Evolutionary conservation across 2,797 vertebrate species (phyloP).

Genomic region (Hippocampus kuda): DNA sequence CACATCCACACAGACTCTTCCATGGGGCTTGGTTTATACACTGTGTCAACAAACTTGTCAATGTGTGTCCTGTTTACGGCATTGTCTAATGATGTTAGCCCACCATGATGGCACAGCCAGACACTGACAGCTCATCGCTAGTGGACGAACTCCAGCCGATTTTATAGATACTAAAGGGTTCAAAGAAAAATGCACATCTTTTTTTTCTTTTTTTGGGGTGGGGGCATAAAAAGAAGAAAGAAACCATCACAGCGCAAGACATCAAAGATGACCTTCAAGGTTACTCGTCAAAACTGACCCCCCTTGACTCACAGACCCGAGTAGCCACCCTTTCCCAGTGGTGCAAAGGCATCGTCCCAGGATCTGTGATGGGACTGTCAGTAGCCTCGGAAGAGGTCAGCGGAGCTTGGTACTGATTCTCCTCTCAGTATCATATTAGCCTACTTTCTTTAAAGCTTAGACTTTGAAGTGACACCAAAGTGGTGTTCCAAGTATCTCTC

Average conservation of each 20-base stretch:
- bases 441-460: conserved; percentile 63
- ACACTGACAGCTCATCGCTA: conserved; percentile 63
- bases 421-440: conserved; percentile 61
- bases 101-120: conserved; percentile 58
- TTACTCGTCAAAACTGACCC: conserved; percentile 55
- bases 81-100: conserved; percentile 65
- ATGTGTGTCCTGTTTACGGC: conserved; percentile 53
- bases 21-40: conserved; percentile 52
- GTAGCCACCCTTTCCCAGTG: conserved; percentile 28
- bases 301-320: conserved; percentile 34
- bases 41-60: conserved; percentile 60
- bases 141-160: conserved; percentile 67
- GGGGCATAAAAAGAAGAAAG: conserved; percentile 65
- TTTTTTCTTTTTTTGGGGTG: conserved; percentile 25
- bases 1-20: conserved; percentile 35
- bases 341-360: conserved; percentile 33
- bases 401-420: conserved; percentile 56
- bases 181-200: conserved; percentile 64
- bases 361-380: conserved; percentile 46
- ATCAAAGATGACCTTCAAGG: conserved; percentile 62
- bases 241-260: conserved; percentile 53
- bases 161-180: conserved; percentile 66
- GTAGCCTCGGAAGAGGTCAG: conserved; percentile 54
- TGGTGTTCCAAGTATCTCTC: conserved; percentile 66
- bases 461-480: conserved; percentile 76